phyloP scores from a whole-genome alignment of 1,140 invertebrate genomes.

The Conopomorpha cramerella region DNA sequence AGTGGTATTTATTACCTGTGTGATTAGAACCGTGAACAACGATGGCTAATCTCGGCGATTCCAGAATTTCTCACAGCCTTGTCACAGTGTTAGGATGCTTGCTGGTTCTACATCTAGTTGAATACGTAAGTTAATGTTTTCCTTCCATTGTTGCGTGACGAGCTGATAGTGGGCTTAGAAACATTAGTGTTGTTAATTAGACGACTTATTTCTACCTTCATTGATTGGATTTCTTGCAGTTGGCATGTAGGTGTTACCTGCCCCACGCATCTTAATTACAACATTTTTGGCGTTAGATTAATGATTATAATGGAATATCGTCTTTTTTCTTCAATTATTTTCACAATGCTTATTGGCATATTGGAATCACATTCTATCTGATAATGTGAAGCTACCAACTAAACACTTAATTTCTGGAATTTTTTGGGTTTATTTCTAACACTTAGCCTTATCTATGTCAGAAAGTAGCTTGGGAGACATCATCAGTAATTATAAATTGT shows the following conservation, averaged over 20 bases:
- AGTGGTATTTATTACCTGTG: not conserved
- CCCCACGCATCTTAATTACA: no score
- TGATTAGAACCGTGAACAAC: slow-evolving; percentile 13
- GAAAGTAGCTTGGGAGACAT: no score
- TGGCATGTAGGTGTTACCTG: not conserved
- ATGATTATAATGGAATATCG: no score
- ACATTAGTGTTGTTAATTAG: not conserved
- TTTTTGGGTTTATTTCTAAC: no score
- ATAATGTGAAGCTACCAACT: no score
- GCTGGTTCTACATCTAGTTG: slow-evolving; percentile 22
- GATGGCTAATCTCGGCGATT: slow-evolving; percentile 22
- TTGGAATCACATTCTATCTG: no score
- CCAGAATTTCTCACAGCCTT: slow-evolving; percentile 19
- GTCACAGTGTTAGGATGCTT: slow-evolving; percentile 21
- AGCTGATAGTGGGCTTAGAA: slow-evolving; percentile 6
- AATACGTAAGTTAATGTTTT: slow-evolving; percentile 27
- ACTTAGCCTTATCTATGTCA: no score
- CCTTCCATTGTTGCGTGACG: slow-evolving; percentile 20
- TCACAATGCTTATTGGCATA: no score
- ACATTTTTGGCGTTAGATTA: no score
- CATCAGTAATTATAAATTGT: no score
- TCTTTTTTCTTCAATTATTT: no score
- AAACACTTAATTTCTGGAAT: no score
- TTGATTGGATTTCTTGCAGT: not conserved
- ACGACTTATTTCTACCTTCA: not conserved